These are phyloP conservation scores for Zoroaster sp. DNA, from an alignment of 53 echinoderm and acorn worm species.

Conservation along the genomic window DNA sequence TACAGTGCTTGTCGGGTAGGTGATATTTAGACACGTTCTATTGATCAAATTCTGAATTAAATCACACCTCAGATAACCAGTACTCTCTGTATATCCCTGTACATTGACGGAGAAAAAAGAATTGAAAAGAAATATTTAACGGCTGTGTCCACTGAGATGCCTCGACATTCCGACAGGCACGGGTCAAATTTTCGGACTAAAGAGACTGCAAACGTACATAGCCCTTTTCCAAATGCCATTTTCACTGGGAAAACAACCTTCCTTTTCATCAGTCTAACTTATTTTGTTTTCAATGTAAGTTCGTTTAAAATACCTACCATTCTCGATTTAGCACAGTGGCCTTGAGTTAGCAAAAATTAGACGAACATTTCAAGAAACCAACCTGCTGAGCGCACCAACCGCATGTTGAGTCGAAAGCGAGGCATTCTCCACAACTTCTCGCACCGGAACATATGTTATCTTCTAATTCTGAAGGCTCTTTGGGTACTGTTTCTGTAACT, in stretches of 20 bases:
- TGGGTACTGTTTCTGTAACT: not conserved
- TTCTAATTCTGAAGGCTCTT: not conserved
- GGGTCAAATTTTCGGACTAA: too few species aligned
- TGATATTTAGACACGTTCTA: constrained; percentile 4
- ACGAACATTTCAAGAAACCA: not conserved
- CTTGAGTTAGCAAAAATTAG: too few species aligned
- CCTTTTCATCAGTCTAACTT: too few species aligned
- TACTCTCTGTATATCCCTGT: not conserved
- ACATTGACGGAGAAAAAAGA: not conserved
- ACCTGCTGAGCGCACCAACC: constrained; percentile 88
- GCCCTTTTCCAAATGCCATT: too few species aligned
- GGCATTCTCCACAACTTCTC: constrained; percentile 84
- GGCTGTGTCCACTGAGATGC: not conserved
- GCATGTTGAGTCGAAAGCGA: constrained; percentile 64
- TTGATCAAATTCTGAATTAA: constrained; percentile 1
- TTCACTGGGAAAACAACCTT: too few species aligned
- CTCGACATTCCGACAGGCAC: not conserved
- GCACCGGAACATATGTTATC: constrained; percentile 39
- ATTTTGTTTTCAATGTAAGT: too few species aligned
- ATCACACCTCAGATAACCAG: constrained; percentile 5
- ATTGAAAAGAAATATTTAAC: not conserved
- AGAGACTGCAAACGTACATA: too few species aligned
- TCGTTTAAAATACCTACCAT: too few species aligned
- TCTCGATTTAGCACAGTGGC: too few species aligned
- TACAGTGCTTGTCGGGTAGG: not conserved